phyloP scores from a whole-genome alignment of 2,888 invertebrate genomes.

The Cyclophora albipunctata region DNA sequence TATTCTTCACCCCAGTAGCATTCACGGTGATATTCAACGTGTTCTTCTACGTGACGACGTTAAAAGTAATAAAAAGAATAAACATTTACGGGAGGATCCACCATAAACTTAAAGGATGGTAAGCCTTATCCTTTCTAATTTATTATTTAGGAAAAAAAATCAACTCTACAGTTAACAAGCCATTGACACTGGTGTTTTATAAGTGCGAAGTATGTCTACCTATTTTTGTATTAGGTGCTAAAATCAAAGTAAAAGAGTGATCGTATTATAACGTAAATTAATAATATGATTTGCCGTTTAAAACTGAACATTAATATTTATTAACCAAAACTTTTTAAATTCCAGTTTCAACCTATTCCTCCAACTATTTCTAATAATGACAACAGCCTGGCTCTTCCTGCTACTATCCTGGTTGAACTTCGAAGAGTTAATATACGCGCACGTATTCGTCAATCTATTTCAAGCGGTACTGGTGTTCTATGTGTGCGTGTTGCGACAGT shows the following conservation, averaged over 20 bases:
- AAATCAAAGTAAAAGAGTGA: too few relatives aligned
- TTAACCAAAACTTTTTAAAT: conserved; percentile 19
- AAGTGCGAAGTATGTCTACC: not conserved
- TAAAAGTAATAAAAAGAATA: conserved; percentile 85
- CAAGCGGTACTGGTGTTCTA: conserved; percentile 85
- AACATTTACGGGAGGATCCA: conserved; percentile 90
- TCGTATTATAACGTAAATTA: too few relatives aligned
- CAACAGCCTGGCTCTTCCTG: conserved; percentile 84
- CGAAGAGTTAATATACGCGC: conserved; percentile 82
- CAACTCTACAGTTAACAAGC: too few relatives aligned
- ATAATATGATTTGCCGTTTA: too few relatives aligned
- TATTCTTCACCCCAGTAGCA: conserved; percentile 88
- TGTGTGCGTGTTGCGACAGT: conserved; percentile 84
- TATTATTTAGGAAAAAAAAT: not conserved
- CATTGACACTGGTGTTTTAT: not conserved
- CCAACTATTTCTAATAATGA: conserved; percentile 83
- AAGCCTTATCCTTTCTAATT: conserved; percentile 22
- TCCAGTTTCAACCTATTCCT: conserved; percentile 87
- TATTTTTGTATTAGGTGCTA: not conserved
- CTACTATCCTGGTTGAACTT: conserved; percentile 84
- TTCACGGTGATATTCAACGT: conserved; percentile 86
- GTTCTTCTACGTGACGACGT: conserved; percentile 86
- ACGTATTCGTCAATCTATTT: conserved; percentile 84
- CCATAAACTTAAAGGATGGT: conserved; percentile 90
- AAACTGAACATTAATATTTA: too few relatives aligned